A percentile compares a stretch with the other conserved stretches of the same genome.
Evolutionary conservation across 2,113 vertebrate genomes (phyloP).

Genomic region (Cavia porcellus): DNA sequence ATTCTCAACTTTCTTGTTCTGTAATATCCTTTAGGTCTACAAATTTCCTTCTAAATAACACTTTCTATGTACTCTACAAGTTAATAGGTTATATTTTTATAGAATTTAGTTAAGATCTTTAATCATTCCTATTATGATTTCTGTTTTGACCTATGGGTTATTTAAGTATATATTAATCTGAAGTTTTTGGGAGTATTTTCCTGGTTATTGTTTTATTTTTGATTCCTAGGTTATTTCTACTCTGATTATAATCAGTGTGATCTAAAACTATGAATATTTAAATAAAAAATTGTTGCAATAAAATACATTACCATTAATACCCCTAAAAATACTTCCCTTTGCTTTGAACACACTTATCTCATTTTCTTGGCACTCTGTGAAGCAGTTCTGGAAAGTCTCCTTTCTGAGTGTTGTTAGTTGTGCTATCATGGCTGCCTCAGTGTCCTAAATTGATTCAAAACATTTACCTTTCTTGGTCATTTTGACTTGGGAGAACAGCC

Average conservation of each 20-base stretch:
- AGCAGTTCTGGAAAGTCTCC: not conserved
- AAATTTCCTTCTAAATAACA: not conserved
- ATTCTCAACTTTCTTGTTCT: not conserved
- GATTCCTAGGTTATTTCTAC: not conserved
- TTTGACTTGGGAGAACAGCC: not conserved
- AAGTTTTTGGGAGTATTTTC: not conserved
- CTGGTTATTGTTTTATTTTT: conserved; percentile 20
- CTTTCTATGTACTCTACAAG: not conserved
- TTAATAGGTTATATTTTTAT: not conserved
- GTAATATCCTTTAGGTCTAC: not conserved
- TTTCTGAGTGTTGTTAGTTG: not conserved
- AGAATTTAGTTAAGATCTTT: conserved; percentile 41
- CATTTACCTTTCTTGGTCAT: not conserved
- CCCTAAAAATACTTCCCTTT: not conserved
- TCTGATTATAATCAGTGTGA: not conserved
- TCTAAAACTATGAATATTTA: not conserved
- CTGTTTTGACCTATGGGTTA: not conserved
- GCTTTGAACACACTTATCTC: not conserved
- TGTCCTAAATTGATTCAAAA: not conserved
- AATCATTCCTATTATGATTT: conserved; percentile 10
- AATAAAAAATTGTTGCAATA: not conserved
- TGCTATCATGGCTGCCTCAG: not conserved
- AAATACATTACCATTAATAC: not conserved
- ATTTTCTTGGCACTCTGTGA: not conserved
- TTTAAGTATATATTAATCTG: not conserved